Evolutionary conservation across 2,797 vertebrate genomes (phyloP), one percentile per base, ranked within the genome.

Genomic region (Urocyon cinereoargenteus): DNA sequence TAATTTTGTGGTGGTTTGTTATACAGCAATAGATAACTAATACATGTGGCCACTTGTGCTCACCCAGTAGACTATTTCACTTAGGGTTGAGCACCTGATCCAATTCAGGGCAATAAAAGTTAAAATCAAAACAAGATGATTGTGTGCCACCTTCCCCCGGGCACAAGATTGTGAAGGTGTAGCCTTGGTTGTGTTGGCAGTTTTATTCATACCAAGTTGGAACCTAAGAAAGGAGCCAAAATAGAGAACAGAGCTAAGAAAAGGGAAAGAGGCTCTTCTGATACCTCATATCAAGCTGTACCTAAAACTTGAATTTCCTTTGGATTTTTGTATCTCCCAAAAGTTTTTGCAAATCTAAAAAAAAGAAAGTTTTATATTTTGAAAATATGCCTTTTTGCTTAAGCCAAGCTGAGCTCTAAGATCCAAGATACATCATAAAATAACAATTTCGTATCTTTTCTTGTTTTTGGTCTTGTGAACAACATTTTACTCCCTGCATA

Each of bases 401-500:
- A 86, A 94, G 34, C 40, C 59, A 92, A 55, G 26, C 90, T 90
- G 53, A 72, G 26, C 36, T 55, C 2, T 84, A 95, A 92, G 78
- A 78, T 49, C 21, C 51, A 73, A 82, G 36, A 55, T 68, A 92
- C 1, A 68, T 49, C 51, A 93, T 55, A 18, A 81, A 96, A 70
- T 7, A 34, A 70, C 62, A n/a, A 78, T 79, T 55, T 93, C n/a
- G 87, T 66, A 84, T 68, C 16, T 84, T 91, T 92, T 73, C 31
- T 89, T 93, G 14, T 7, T 59, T 94, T 88, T 91, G 92, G 34
- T 51, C 40, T 84, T 72, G 3, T n/a, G 87, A 90, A 64, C 26
- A 88, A 55, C 70, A 72, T 91, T 88, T 92, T 51, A 90, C 22
- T 83, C 34, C 86, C 16, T 84, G 8, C 55, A 91, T 88, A 91